Base-by-base conservation (phyloP, 2,888 invertebrate species). In the Ceramica pisi region DNA sequence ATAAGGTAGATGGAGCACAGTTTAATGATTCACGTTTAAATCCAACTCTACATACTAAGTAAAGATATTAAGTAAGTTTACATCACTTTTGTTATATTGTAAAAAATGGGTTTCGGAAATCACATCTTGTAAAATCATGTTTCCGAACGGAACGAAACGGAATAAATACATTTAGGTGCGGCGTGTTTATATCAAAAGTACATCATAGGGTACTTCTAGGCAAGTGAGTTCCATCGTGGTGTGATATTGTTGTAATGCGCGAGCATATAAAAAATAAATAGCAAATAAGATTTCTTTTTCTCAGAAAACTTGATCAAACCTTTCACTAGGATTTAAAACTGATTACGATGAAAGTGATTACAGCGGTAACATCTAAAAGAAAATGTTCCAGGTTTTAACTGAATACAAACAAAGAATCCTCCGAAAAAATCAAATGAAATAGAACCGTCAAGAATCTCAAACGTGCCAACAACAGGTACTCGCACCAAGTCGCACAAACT, bases 391-490 rank as follows among this genome's bases (percentile, higher is more conserved):
- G 46, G 19, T 46, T 46, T 67, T 14, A 12, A 57, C 16, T 9
- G 12, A 21, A 70, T 64, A 64, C 46, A 44, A 80, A 61, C 51
- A 26, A 57, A 44, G 31, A 63, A 35, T 38, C 23, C n/a, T 35
- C 10, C 26, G n/a, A 44, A 75, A 66, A 53, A 80, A 77, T 77
- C 67, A 31, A 72, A 66, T 38, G 55, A 48, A 53, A 69, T 62
- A 44, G 67, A 62, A 67, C 21, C 57, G 41, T 77, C 46, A 81
- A 77, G 62, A 71, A 65, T 66, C 46, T 48, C 51, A 68, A 72
- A 68, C 72, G 78, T 72, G 79, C 56, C 63, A 56, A 66, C 79
- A 81, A 81, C 79, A 79, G 71, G 73, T 77, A 64, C 73, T 44
- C 41, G 26, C 1, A 63, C 67, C 57, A 68, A 77, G 72, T 51